Conservation (phyloP, 1,140 invertebrate genomes). For the Drosophila trapezifrons region DNA sequence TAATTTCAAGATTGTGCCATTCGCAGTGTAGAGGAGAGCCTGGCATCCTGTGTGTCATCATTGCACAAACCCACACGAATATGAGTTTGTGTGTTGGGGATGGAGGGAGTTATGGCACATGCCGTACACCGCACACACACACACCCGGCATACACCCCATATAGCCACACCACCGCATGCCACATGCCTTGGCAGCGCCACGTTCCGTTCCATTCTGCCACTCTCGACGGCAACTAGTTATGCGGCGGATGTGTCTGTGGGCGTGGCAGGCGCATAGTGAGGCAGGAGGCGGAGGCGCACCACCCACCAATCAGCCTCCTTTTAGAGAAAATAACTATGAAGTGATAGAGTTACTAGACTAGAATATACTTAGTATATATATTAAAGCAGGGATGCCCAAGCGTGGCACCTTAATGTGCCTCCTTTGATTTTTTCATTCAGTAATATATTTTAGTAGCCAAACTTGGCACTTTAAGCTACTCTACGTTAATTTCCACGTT, state of each 20-base stretch:
- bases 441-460: neutral
- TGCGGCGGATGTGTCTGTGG: conserved; percentile 58
- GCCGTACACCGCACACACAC: conserved; percentile 36
- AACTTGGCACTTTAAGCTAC: too few relatives aligned
- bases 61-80: conserved; percentile 41
- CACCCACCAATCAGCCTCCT: conserved; percentile 34
- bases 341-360: neutral
- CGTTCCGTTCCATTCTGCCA: conserved; percentile 52
- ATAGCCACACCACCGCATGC: conserved; percentile 36
- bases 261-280: conserved; percentile 31
- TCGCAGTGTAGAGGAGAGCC: conserved; percentile 32
- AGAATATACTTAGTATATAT: conserved; percentile 3
- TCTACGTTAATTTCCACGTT: too few relatives aligned
- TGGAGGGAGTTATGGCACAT: conserved; percentile 56
- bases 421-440: too few relatives aligned
- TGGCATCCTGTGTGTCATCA: conserved; percentile 44
- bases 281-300: conserved; percentile 12
- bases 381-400: too few relatives aligned
- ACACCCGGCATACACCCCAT: neutral
- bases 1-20: conserved; percentile 18
- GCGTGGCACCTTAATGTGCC: too few relatives aligned
- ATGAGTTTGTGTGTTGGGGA: conserved; percentile 13
- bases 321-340: conserved; percentile 26
- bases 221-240: conserved; percentile 70
- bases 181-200: conserved; percentile 60